Percentiles rank a stretch among this genome's conserved stretches.
These are phyloP conservation scores for Hippocampus abdominalis DNA, from an alignment of 2,113 vertebrate species.

Conservation along the genomic window DNA sequence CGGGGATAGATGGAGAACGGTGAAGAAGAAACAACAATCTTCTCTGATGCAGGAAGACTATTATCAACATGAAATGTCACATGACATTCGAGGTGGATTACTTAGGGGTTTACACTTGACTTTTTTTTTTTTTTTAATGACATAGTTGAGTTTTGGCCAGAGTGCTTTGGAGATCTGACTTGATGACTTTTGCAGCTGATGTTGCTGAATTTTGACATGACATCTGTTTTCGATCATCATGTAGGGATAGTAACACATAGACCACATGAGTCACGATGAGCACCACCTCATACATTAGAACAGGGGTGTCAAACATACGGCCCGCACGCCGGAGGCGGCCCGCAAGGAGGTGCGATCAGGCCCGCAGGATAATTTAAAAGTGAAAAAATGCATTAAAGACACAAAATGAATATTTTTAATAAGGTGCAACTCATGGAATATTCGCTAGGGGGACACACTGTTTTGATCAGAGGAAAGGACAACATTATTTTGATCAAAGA, in stretches of 20 bases:
- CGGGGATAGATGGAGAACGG: conserved; percentile 58
- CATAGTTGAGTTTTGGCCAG: conserved; percentile 33
- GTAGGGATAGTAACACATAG: neutral
- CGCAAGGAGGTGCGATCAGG: too few relatives aligned
- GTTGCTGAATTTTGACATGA: conserved; percentile 23
- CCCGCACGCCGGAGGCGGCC: too few relatives aligned
- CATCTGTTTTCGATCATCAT: conserved; percentile 9
- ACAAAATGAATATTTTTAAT: too few relatives aligned
- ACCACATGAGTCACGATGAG: neutral
- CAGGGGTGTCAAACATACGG: too few relatives aligned
- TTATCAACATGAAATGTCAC: conserved; percentile 8
- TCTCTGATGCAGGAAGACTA: conserved; percentile 12
- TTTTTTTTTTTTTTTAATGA: conserved; percentile 15
- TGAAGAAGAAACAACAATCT: conserved; percentile 36
- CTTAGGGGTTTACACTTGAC: conserved; percentile 1
- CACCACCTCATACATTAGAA: neutral
- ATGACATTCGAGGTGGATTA: neutral
- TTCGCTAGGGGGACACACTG: too few relatives aligned
- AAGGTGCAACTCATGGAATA: too few relatives aligned
- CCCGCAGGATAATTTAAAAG: too few relatives aligned
- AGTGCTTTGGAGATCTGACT: conserved; percentile 37
- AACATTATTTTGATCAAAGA: too few relatives aligned
- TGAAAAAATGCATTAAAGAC: too few relatives aligned
- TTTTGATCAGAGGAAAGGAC: too few relatives aligned
- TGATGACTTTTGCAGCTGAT: conserved; percentile 41